Evolutionary conservation across 2,797 vertebrate species (phyloP), one percentile per base, ranked within the genome.

Genomic region (Neoniphon sammara): DNA sequence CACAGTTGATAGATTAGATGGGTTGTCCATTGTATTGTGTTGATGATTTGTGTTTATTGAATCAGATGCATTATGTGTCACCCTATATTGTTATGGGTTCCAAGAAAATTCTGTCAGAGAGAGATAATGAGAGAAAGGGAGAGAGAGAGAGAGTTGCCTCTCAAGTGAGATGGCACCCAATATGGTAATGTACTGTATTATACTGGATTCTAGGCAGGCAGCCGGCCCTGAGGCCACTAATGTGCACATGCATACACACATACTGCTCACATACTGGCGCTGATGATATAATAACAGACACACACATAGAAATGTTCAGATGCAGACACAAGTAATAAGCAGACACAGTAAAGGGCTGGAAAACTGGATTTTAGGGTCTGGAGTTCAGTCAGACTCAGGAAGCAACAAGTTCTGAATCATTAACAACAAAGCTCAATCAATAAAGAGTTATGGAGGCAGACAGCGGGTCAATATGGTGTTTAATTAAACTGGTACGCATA

Each of bases 11-110:
- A 59, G 78, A 89, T 86, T 87, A 75, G 61, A 88, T 83, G 52
- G 57, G 30, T 54, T 80, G 65, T 69, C 66, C 21, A 75, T 78
- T 86, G 74, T 80, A 42, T 46, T 70, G 47, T 15, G 53, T 31
- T 76, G 42, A 82, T 76, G 50, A 72, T 81, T 73, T 83, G 75
- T 81, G 72, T 66, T 78, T 55, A 65, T 21, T 79, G 65, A 84
- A 42, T 70, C 62, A 80, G 34, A 82, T 64, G 66, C n/a, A n/a
- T 31, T 53, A 70, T 15, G 21, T 11, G 44, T 55, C 15, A 55
- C 12, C 11, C 11, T 27, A 55, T 65, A 44, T 75, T 75, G 53
- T 83, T 63, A 73, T 75, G 27, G 42, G 31, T 83, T 88, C 77
- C 53, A 46, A 27, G 75, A 87, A 69, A 71, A 65, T 10, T 18